These are phyloP conservation scores for Ligdia adustata DNA, from an alignment of 2,888 invertebrate genomes.

Conservation along the genomic window DNA sequence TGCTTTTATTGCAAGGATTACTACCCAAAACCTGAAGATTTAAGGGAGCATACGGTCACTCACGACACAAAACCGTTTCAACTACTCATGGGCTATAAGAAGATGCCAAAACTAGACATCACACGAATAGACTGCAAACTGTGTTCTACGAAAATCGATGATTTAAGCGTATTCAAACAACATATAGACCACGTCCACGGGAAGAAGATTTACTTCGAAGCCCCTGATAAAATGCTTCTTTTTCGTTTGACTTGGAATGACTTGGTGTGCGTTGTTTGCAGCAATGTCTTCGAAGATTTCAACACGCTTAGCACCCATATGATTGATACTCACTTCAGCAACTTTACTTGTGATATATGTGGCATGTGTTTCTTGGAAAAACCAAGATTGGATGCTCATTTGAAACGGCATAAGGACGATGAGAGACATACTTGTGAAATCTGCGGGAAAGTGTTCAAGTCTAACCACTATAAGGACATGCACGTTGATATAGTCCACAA, in stretches of 20 bases:
- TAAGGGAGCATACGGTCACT: conserved; percentile 67
- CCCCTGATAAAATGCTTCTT: conserved; percentile 68
- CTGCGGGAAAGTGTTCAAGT: conserved; percentile 76
- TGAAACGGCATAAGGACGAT: conserved; percentile 74
- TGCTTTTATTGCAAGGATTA: conserved; percentile 78
- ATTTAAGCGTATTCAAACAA: conserved; percentile 63
- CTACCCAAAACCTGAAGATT: conserved; percentile 71
- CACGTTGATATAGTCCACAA: conserved; percentile 76
- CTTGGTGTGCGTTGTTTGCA: conserved; percentile 73
- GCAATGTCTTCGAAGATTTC: conserved; percentile 71
- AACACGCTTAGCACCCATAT: conserved; percentile 72
- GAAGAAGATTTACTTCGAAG: conserved; percentile 74
- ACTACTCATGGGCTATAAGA: conserved; percentile 71
- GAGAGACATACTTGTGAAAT: conserved; percentile 80
- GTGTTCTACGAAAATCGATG: conserved; percentile 64
- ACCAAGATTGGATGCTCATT: conserved; percentile 74
- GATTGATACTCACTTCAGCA: conserved; percentile 72
- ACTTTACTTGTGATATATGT: conserved; percentile 72
- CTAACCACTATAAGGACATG: conserved; percentile 75
- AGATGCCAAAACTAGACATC: conserved; percentile 75
- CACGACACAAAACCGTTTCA: conserved; percentile 77
- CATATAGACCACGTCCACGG: conserved; percentile 69
- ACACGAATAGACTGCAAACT: conserved; percentile 71
- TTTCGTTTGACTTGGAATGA: conserved; percentile 74
- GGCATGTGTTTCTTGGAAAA: conserved; percentile 78